Percentiles rank a stretch among this genome's conserved stretches.
Evolutionary conservation across 2,113 vertebrate species (phyloP).

Genomic region (Mixornis gularis): DNA sequence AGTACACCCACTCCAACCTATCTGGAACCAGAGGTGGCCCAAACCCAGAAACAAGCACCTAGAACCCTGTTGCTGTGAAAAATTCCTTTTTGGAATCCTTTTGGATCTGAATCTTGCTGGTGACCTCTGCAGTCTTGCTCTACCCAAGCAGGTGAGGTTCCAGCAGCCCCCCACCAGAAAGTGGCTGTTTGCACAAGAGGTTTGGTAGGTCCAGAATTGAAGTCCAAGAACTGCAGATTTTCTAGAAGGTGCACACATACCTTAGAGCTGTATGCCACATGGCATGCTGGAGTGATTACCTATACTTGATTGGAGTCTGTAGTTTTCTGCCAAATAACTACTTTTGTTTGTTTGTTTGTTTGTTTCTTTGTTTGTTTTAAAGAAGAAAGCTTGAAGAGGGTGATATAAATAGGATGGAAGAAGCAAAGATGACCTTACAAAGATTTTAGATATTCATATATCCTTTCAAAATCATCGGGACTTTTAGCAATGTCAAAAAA

Average conservation of each 20-base stretch:
- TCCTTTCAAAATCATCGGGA: not conserved
- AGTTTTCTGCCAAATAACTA: not conserved
- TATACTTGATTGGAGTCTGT: not conserved
- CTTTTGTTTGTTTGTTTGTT: not conserved
- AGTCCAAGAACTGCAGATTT: not conserved
- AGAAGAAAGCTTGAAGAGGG: not conserved
- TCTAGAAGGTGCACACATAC: not conserved
- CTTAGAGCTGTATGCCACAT: not conserved
- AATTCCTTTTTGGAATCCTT: not conserved
- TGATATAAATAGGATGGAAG: not conserved
- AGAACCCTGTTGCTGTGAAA: not conserved
- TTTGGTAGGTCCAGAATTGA: not conserved
- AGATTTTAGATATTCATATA: not conserved
- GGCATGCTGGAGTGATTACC: not conserved
- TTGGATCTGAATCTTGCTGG: not conserved
- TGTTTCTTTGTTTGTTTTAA: not conserved
- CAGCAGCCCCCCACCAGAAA: not conserved
- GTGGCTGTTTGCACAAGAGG: not conserved
- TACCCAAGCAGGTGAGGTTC: not conserved
- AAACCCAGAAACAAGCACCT: not conserved
- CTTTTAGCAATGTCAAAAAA: not conserved
- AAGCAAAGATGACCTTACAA: not conserved
- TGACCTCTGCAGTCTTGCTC: not conserved
- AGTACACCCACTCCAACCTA: not conserved
- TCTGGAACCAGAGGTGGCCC: not conserved